Base-by-base conservation (phyloP, 2,888 invertebrate species). In the Polylopha cassiicola region DNA sequence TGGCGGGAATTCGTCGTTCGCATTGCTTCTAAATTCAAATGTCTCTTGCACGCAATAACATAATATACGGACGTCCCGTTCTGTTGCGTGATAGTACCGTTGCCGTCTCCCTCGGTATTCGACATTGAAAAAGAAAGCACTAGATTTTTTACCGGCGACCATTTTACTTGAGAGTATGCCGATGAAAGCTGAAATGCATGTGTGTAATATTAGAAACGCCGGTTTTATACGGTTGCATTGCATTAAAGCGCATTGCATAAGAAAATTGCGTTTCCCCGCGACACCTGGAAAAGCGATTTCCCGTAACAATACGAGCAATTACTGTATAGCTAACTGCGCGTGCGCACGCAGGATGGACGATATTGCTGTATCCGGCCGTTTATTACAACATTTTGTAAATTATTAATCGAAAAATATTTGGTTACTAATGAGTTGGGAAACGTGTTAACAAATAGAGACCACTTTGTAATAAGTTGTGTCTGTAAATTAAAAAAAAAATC, bases 41-140 rank as follows among this genome's bases (percentile, higher is more conserved):
- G 55, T 58, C 64, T 59, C 52, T 67, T 47, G 55, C 58, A 63
- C 73, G 75, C 69, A 75, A 68, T 60, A 65, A 57, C 69, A 62
- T 59, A 65, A 62, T 46, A 63, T 65, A 55, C 39, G 52, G 43
- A 52, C 50, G 50, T 79, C 80, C 65, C 67, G 18, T 51, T 82
- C 69, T 66, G 44, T 50, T 62, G 28, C 53, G 47, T 37, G 48
- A 31, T 49, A 49, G 53, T 50, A 17, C 15, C 66, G 51, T 53
- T 32, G 34, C 51, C 58, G 42, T 79, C 69, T 64, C 65, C 30
- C 49, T 73, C 58, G 44, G 48, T 48, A 57, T 48, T 60, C 74
- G 77, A 76, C 82, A 81, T 81, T 79, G 84, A 85, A 82, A 84
- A 84, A 85, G 84, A 85, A 84, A 84, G 84, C 84, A 82, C 68